Base-by-base conservation (phyloP, 2,888 invertebrate genomes). In the Phaonia tiefii region DNA sequence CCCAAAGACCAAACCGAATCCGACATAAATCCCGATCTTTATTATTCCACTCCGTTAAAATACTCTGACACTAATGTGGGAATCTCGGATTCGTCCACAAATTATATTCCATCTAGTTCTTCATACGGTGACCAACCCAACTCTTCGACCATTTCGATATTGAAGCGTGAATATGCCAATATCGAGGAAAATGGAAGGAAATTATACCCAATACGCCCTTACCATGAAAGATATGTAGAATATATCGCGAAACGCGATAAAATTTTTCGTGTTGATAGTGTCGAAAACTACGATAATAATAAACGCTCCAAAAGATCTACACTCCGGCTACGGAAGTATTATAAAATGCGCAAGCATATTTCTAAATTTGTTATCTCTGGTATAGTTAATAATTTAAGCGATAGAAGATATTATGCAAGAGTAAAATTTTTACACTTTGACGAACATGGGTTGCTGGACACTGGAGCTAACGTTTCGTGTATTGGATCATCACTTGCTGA, bases 251-350 rank as follows among this genome's bases (percentile, higher is more conserved):
- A n/a, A n/a, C n/a, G 11, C 11, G 11, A 2, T 11, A n/a, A 7
- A 44, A 44, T 11, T 39, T 39, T 39, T n/a, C n/a, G n/a, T n/a
- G n/a, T n/a, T n/a, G n/a, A n/a, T n/a, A n/a, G n/a, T n/a, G n/a
- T 5, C 17, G 4, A n/a, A 39, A n/a, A n/a, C n/a, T n/a, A n/a
- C n/a, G n/a, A n/a, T n/a, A n/a, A n/a, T n/a, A n/a, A n/a, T n/a
- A n/a, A n/a, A n/a, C n/a, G n/a, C n/a, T n/a, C n/a, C n/a, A n/a
- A n/a, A n/a, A n/a, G n/a, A n/a, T n/a, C n/a, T n/a, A n/a, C n/a
- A n/a, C n/a, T n/a, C 8, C 25, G 72, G 2, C 11, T 72, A 8
- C 58, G 73, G 0, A 39, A 10, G 11, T 73, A 37, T 39, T n/a
- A n/a, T n/a, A n/a, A n/a, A n/a, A n/a, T n/a, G n/a, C 46, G n/a